Base-by-base conservation (phyloP, 2,888 invertebrate genomes). In the Diogma glabrata region DNA sequence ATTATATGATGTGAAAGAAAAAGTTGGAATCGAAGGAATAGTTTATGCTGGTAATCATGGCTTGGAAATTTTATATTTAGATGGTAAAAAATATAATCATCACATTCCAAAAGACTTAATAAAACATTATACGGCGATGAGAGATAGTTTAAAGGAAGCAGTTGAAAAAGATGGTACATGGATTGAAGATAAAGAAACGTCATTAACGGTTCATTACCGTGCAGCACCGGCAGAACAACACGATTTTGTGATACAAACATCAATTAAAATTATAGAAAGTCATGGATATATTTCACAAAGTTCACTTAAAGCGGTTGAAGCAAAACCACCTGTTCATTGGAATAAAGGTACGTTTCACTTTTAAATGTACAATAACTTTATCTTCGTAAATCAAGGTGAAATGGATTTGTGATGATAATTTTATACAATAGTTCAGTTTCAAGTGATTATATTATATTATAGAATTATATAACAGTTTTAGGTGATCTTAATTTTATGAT, bases 11-110 rank as follows among this genome's bases (percentile, higher is more conserved):
- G 82, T 84, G 1, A 82, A 81, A 60, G 66, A 72, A 38, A 82
- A 81, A 75, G 83, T 78, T 57, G 65, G 64, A 51, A 61, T 66
- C 30, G 58, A 57, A 12, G 63, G 64, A 16, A 78, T 84, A 12
- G 84, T 82, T 0, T 85, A 83, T 60, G 84, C 81, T 6, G 85
- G 85, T 5, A 84, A 81, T 64, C 85, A 85, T 61, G 85, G 84
- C 4, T 67, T 85, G 33, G 84, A 85, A 67, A 84, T 85, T 58
- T 66, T 84, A 47, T 82, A 81, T 66, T 79, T 84, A 0, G 83
- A 85, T 63, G 84, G 84, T 3, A 79, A 78, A 2, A 78, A 79
- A 57, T 82, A 83, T 61, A 79, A 82, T 17, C 83, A 82, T 64
- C 78, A 83, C 3, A 77, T 85, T 74, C 82, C 84, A 0, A 71